These are phyloP conservation scores for Lagenorhynchus albirostris DNA, from an alignment of 2,113 vertebrate species.

Conservation along the genomic window DNA sequence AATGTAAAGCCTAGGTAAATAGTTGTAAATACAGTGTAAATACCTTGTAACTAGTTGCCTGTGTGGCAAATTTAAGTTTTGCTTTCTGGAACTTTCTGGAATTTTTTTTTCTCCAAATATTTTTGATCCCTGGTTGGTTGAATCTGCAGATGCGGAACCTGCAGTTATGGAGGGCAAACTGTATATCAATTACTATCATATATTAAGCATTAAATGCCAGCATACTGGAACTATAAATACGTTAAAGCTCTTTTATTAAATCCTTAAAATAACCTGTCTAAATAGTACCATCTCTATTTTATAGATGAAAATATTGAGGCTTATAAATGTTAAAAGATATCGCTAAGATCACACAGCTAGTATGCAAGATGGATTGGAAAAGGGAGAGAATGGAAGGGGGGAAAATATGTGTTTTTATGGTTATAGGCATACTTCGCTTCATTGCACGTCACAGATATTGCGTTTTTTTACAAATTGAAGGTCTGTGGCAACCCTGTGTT, in stretches of 20 bases:
- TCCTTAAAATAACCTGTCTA: not conserved
- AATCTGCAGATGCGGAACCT: not conserved
- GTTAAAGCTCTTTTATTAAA: not conserved
- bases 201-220: not conserved
- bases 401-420: not conserved
- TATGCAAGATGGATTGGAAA: not conserved
- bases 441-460: not conserved
- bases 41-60: not conserved
- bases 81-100: not conserved
- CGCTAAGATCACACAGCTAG: not conserved
- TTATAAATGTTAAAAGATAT: not conserved
- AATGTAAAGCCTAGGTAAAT: not conserved
- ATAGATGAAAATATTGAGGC: not conserved
- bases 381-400: not conserved
- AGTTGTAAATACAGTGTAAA: not conserved
- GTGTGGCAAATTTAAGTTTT: not conserved
- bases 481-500: not conserved
- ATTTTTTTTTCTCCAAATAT: not conserved
- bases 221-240: not conserved
- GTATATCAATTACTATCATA: not conserved
- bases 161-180: not conserved
- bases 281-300: not conserved
- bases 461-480: not conserved
- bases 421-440: not conserved
- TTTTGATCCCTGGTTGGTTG: not conserved